Percentiles rank a stretch among this genome's conserved stretches.
phyloP scores from a whole-genome alignment of 1,140 invertebrate species.

The Drosophila arizonae region DNA sequence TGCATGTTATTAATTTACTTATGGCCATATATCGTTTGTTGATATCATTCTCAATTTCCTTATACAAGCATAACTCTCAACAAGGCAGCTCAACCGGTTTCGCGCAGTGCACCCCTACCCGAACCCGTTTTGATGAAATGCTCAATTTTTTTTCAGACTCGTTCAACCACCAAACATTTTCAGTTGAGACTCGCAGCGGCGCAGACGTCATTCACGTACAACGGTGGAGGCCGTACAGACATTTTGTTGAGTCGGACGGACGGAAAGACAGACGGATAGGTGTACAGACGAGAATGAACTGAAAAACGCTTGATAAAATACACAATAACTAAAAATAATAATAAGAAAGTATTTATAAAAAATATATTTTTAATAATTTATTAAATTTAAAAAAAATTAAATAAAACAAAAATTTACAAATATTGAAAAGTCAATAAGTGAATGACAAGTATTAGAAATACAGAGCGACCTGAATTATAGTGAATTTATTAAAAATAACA shows the following conservation, averaged over 20 bases:
- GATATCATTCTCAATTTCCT: no score
- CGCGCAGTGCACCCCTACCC: conserved; percentile 20
- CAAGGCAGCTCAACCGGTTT: background rate
- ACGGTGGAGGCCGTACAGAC: conserved; percentile 23
- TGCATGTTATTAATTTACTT: background rate
- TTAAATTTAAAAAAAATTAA: background rate
- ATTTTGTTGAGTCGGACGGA: conserved; percentile 21
- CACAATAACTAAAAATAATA: conserved; percentile 3
- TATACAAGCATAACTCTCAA: background rate
- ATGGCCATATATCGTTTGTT: no score
- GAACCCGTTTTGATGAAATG: conserved; percentile 62
- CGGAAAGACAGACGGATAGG: conserved; percentile 29
- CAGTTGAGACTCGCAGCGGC: conserved; percentile 58
- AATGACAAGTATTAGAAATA: background rate
- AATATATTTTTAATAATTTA: background rate
- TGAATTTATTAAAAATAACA: background rate
- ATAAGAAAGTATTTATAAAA: background rate
- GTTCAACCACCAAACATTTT: conserved; percentile 73
- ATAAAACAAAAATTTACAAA: background rate
- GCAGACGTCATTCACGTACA: conserved; percentile 58
- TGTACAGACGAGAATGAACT: background rate
- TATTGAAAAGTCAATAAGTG: background rate
- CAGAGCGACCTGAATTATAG: background rate
- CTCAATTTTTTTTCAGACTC: conserved; percentile 59
- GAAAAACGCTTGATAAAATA: background rate